These are phyloP conservation scores for Choloepus hoffmanni DNA, from an alignment of 2,113 vertebrate species.

Conservation along the genomic window DNA sequence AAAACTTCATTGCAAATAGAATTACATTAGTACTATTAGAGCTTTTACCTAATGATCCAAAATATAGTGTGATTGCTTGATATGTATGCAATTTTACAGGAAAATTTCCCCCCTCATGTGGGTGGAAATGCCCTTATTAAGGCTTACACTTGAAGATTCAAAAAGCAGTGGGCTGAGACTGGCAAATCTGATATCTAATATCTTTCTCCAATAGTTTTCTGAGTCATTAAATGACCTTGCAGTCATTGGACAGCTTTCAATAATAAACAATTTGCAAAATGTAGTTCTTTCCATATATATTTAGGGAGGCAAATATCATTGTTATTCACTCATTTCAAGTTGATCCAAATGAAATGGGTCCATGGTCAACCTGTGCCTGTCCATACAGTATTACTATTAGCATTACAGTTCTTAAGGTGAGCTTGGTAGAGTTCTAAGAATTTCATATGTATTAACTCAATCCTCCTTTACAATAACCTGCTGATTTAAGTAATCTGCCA, in stretches of 20 bases:
- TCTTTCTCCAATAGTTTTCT: background rate
- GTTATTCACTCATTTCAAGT: background rate
- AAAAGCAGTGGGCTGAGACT: background rate
- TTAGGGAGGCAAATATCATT: background rate
- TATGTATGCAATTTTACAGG: background rate
- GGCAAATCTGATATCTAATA: background rate
- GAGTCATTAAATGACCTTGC: background rate
- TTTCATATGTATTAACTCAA: background rate
- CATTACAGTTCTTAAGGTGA: background rate
- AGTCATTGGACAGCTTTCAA: background rate
- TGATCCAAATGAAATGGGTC: background rate
- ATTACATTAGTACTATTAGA: slow-evolving; percentile 1
- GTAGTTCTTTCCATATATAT: background rate
- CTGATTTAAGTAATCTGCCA: background rate
- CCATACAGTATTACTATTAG: background rate
- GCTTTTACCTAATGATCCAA: background rate
- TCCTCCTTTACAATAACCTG: background rate
- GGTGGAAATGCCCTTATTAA: background rate
- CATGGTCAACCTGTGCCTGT: background rate
- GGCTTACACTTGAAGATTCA: background rate
- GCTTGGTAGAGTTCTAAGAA: background rate
- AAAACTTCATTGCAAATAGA: background rate
- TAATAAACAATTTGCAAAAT: background rate
- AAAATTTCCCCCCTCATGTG: background rate
- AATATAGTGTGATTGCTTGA: background rate